Base-by-base conservation (phyloP, 1,140 invertebrate genomes). In the Brachionus rubens region DNA sequence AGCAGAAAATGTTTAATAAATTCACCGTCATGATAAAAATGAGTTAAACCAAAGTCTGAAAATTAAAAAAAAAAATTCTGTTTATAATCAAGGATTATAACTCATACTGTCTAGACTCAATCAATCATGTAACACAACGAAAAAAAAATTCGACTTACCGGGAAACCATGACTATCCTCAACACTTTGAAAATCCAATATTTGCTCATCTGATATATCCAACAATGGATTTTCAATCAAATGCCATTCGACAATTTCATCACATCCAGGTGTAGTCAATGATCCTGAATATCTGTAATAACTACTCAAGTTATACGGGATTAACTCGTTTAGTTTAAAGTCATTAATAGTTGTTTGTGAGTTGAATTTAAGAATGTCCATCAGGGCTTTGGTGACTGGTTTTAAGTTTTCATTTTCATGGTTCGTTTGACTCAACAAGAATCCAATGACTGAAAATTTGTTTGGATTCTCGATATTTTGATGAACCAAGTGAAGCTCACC, bases 221-320 rank as follows among this genome's bases (percentile, higher is more conserved):
- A 82, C 10, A 91, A 88, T 1, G 90, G 89, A 72, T 90, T 86
- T 76, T 89, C 89, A 79, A 92, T 91, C 80, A 94, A 89, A 36
- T 93, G 89, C 92, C 93, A 96, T 1, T 88, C 90, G 3, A 94
- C 92, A 3, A 90, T 88, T 87, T 95, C 92, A 7, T 88, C 88
- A 80, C 93, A 95, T 0, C 92, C 92, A 1, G 93, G 93, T 3
- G 92, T 94, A 0, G 93, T 95, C 36, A 95, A 82, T 0, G 92
- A 94, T 0, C 93, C 93, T 48, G 88, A 87, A 83, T 95, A 96
- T 1, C 89, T 80, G 79, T 90, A 91, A 24, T 72, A 72, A 40
- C 41, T 48, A 24, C 14, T 21, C 10, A 72, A 48, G 12, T 36
- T 28, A 12, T 26, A 33, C 9, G 68, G 68, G 21, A 72, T 50